These are phyloP conservation scores for Chymomyza caudatula DNA, from an alignment of 2,888 invertebrate genomes.

Conservation along the genomic window DNA sequence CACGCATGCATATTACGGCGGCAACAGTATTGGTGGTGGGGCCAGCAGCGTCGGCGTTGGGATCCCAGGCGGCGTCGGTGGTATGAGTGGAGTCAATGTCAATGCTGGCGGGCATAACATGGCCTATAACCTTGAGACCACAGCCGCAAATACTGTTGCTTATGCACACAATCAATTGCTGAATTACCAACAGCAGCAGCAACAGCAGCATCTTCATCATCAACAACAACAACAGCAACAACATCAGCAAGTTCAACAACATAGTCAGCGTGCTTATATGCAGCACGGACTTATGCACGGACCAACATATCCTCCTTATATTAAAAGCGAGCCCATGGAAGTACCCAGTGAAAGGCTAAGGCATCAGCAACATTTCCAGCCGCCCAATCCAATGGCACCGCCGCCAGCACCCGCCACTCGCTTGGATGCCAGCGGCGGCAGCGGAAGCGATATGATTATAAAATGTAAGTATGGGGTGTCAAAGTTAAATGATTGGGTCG, in stretches of 20 bases:
- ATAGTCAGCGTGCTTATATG: constrained; percentile 56
- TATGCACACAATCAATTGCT: constrained; percentile 70
- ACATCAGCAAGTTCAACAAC: constrained; percentile 51
- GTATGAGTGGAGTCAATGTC: not conserved
- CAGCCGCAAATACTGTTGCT: constrained; percentile 46
- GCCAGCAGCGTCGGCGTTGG: no score
- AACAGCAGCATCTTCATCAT: constrained; percentile 25
- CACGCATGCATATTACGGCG: constrained; percentile 49
- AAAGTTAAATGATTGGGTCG: not conserved
- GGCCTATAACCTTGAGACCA: constrained; percentile 66
- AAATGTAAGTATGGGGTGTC: constrained; percentile 57
- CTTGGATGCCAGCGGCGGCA: constrained; percentile 30
- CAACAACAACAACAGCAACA: constrained; percentile 18
- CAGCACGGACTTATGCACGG: constrained; percentile 45
- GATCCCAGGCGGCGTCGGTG: not conserved
- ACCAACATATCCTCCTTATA: constrained; percentile 63
- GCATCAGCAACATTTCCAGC: constrained; percentile 42
- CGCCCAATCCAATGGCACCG: constrained; percentile 56
- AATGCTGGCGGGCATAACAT: constrained; percentile 9
- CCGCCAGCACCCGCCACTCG: constrained; percentile 48
- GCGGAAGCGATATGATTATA: constrained; percentile 52
- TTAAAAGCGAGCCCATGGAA: constrained; percentile 69
- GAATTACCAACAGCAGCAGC: constrained; percentile 64
- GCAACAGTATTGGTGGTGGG: not conserved
- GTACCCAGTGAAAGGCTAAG: constrained; percentile 43